These are phyloP conservation scores for Lumbricus terrestris DNA, from an alignment of 2,888 invertebrate species.

Conservation along the genomic window DNA sequence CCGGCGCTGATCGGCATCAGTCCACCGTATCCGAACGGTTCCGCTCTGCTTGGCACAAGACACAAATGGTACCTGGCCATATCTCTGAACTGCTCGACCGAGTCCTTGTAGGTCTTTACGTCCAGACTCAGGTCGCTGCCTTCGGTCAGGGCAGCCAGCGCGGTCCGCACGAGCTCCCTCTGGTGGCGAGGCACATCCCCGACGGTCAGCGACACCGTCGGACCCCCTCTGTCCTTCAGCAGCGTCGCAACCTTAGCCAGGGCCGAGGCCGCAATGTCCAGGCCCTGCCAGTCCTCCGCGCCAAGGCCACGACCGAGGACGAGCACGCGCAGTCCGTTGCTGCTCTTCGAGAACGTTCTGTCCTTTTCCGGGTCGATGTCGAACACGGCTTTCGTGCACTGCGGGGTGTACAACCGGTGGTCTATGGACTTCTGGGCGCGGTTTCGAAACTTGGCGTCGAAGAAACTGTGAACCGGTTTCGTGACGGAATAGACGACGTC, in stretches of 20 bases:
- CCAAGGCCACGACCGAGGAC: slow-evolving; percentile 18
- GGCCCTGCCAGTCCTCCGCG: slow-evolving; percentile 31
- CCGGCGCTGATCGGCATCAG: slow-evolving; percentile 38
- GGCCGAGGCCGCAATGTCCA: slow-evolving; percentile 36
- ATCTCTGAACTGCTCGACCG: slow-evolving; percentile 25
- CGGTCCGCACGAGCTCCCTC: not conserved
- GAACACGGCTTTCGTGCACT: slow-evolving; percentile 35
- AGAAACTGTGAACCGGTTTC: slow-evolving; percentile 37
- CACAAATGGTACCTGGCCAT: slow-evolving; percentile 27
- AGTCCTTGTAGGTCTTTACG: slow-evolving; percentile 18
- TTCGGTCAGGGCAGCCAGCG: slow-evolving; percentile 6
- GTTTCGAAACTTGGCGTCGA: slow-evolving; percentile 38
- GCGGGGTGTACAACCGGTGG: slow-evolving; percentile 38
- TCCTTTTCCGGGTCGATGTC: slow-evolving; percentile 16
- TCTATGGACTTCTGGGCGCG: slow-evolving; percentile 31
- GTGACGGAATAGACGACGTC: slow-evolving; percentile 40
- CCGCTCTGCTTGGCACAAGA: slow-evolving; percentile 35
- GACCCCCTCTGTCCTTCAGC: not conserved
- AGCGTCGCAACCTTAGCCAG: slow-evolving; percentile 33
- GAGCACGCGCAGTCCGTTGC: slow-evolving; percentile 25
- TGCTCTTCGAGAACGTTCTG: not conserved
- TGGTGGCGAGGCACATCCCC: slow-evolving; percentile 6
- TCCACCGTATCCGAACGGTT: slow-evolving; percentile 36
- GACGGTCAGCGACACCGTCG: slow-evolving; percentile 9
- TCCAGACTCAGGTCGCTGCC: slow-evolving; percentile 20